A percentile compares a stretch with the other conserved stretches of the same genome.
phyloP scores from a whole-genome alignment of 2,888 invertebrate species.

The Watsonalla cultraria region DNA sequence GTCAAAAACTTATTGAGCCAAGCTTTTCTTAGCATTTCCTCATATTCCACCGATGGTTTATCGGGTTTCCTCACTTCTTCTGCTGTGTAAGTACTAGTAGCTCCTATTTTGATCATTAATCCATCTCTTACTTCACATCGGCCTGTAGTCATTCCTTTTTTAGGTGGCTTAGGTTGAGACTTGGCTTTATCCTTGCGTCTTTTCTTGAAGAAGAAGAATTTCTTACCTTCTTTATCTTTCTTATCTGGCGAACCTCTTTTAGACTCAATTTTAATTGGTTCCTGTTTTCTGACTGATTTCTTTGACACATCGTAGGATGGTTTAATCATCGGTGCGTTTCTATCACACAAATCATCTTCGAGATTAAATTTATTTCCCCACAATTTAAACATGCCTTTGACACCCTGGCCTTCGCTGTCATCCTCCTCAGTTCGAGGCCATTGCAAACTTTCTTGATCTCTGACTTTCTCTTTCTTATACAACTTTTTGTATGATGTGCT shows the following conservation, averaged over 20 bases:
- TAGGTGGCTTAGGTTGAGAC: conserved; percentile 27
- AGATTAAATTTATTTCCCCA: conserved; percentile 61
- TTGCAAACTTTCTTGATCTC: conserved; percentile 21
- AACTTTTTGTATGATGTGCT: conserved; percentile 17
- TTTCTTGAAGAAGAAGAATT: conserved; percentile 57
- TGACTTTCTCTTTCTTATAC: conserved; percentile 17
- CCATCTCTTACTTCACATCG: conserved; percentile 58
- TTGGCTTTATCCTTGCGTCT: conserved; percentile 36
- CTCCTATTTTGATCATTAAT: conserved; percentile 41
- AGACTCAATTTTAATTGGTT: neutral
- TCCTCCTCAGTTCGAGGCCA: conserved; percentile 26
- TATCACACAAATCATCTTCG: conserved; percentile 35
- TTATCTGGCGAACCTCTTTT: conserved; percentile 14
- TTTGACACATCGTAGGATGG: conserved; percentile 18
- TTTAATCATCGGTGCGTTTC: conserved; percentile 19
- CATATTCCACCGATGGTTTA: conserved; percentile 19
- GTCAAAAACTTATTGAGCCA: conserved; percentile 52
- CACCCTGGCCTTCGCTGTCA: conserved; percentile 43
- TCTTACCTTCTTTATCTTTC: conserved; percentile 37
- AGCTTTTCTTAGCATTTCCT: conserved; percentile 34
- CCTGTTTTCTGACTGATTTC: conserved; percentile 8
- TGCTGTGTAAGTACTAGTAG: conserved; percentile 14
- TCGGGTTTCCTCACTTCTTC: conserved; percentile 15
- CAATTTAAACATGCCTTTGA: conserved; percentile 58
- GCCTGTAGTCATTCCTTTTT: conserved; percentile 51